Conservation (phyloP, 2,888 invertebrate species). For the Chymomyza procnemis region DNA sequence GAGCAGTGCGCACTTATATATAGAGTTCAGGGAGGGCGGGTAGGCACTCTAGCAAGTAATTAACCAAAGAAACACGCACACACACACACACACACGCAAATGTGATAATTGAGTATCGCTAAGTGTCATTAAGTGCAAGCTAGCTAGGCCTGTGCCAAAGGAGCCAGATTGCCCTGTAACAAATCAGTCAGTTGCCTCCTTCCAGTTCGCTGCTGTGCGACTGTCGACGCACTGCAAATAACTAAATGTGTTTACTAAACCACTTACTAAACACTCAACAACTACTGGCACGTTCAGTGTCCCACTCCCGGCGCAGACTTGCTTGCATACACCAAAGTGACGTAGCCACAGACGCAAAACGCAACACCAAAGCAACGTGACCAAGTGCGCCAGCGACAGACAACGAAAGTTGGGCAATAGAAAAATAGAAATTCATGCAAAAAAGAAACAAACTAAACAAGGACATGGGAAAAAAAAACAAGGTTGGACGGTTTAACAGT, state of each 20-base stretch:
- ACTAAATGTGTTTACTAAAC: conserved; percentile 72
- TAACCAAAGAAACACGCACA: conserved; percentile 49
- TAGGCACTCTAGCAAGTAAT: conserved; percentile 51
- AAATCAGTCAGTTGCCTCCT: conserved; percentile 12
- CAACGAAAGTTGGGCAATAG: conserved; percentile 30
- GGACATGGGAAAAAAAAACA: conserved; percentile 8
- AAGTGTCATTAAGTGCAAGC: conserved; percentile 65
- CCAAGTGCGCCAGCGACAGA: conserved; percentile 54
- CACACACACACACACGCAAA: no score
- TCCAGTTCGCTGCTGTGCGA: not conserved
- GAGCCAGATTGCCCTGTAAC: conserved; percentile 3
- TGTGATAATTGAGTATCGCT: conserved; percentile 70
- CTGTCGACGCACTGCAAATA: conserved; percentile 62
- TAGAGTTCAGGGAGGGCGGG: not conserved
- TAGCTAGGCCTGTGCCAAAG: conserved; percentile 15
- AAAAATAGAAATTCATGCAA: conserved; percentile 6
- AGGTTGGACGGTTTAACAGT: conserved; percentile 12
- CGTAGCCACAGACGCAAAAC: not conserved
- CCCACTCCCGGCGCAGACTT: conserved; percentile 6
- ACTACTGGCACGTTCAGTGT: conserved; percentile 42
- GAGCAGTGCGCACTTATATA: no score
- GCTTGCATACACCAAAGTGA: not conserved
- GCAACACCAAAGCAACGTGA: conserved; percentile 51
- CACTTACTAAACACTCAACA: conserved; percentile 72
- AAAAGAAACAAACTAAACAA: not conserved